phyloP scores from a whole-genome alignment of 1,140 invertebrate genomes.

The Drosophila tsacasi region DNA sequence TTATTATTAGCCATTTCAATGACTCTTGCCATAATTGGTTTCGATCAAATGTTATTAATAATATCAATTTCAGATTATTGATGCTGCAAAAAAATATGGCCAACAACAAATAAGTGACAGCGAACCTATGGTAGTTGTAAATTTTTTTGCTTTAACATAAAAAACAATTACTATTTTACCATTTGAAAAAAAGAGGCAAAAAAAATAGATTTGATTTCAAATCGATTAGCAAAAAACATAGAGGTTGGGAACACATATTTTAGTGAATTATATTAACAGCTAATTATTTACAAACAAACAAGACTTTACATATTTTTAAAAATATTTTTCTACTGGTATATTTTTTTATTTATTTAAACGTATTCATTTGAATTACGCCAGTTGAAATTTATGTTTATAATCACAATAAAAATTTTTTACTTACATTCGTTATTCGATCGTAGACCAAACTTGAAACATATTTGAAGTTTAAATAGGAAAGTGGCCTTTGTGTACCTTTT shows the following conservation, averaged over 20 bases:
- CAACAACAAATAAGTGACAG: slow-evolving; percentile 32
- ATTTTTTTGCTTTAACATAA: not conserved
- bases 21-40: slow-evolving; percentile 66
- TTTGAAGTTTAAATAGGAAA: not conserved
- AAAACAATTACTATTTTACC: not conserved
- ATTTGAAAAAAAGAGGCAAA: not conserved
- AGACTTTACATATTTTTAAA: not conserved
- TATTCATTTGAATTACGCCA: not conserved
- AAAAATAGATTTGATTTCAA: not conserved
- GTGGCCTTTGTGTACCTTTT: not conserved
- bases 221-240: slow-evolving; percentile 2
- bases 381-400: not conserved
- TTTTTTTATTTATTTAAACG: not conserved
- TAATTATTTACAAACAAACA: not conserved
- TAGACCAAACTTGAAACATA: not conserved
- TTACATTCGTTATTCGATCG: not conserved
- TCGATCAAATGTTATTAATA: slow-evolving; percentile 61
- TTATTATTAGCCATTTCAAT: slow-evolving; percentile 65
- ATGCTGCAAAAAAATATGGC: not conserved
- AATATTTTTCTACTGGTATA: not conserved
- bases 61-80: slow-evolving; percentile 65
- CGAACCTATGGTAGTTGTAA: slow-evolving; percentile 28
- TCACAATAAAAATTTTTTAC: not conserved
- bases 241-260: not conserved
- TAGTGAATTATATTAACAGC: slow-evolving; percentile 1